Evolutionary conservation across 2,888 invertebrate species (phyloP), one percentile per base, ranked within the genome.

Genomic region (Arenicola marina): DNA sequence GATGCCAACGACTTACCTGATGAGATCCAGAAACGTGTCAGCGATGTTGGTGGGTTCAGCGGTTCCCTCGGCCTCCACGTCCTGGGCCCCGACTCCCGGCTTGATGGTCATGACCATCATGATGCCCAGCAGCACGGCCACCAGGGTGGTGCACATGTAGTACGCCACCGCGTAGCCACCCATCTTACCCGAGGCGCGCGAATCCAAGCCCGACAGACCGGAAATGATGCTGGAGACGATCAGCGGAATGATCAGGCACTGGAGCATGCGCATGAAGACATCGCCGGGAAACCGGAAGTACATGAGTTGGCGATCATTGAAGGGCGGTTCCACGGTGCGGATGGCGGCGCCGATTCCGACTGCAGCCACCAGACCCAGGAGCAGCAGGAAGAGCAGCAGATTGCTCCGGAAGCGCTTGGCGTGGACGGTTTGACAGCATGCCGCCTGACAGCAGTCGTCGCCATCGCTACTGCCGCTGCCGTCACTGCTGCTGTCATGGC

Each of bases 261-360:
- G 96, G 62, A 98, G 87, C 94, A 96, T 96, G 24, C 68, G 59
- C 77, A 98, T 88, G 84, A 98, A 95, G 70, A 98, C 87, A 79
- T 96, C 95, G 51, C 97, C 97, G 1, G 94, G 90, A 84, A 94
- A 96, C 78, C 92, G 91, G 82, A 96, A 89, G 86, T 96, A 96
- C 91, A 94, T 93, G 72, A 93, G 90, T 73, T 95, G 92, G 65
- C 96, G 63, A 33, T 78, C 74, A 38, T 70, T 71, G 67, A 62
- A 55, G 2, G 64, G 63, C 4, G 71, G 70, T 15, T 68, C 59
- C 11, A 51, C 4, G 18, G 62, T 55, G 31, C 79, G 66, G 4
- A 78, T 68, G 3, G 64, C 66, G 51, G 78, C 73, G 15, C 82
- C 81, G 21, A 82, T 67, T 15, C 67, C 74, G 4, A 77, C 70